Conservation (phyloP, 1,140 invertebrate genomes). For the Penaeus chinensis region DNA sequence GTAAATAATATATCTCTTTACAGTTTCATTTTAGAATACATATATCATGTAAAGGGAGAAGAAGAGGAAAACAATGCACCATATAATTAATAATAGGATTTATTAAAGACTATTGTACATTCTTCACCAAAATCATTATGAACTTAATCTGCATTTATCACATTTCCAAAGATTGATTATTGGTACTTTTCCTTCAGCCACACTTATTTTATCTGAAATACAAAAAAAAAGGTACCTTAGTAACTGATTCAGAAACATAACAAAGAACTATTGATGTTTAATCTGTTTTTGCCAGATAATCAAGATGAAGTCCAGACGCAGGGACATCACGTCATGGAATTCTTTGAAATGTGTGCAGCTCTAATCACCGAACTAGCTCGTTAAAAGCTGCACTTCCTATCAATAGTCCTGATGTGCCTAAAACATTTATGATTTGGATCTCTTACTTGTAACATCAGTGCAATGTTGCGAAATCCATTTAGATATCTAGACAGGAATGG, state of each 20-base stretch:
- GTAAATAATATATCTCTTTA: too few species aligned
- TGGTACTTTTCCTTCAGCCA: too few species aligned
- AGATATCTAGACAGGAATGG: background rate
- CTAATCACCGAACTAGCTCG: constrained; percentile 97
- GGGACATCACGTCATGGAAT: constrained; percentile 98
- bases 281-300: background rate
- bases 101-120: too few species aligned
- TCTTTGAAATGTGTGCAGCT: constrained; percentile 99
- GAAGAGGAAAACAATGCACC: too few species aligned
- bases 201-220: too few species aligned
- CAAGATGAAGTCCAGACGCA: constrained; percentile 57
- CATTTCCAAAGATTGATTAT: too few species aligned
- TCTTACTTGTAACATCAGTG: background rate
- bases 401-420: background rate
- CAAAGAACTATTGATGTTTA: background rate
- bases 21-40: too few species aligned
- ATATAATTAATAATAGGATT: too few species aligned
- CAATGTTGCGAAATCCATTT: background rate
- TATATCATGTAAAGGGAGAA: too few species aligned
- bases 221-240: too few species aligned
- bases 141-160: too few species aligned
- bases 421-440: background rate
- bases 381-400: constrained; percentile 68
- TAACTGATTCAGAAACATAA: background rate
- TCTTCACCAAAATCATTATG: too few species aligned